Percentiles rank a stretch among this genome's conserved stretches.
These are phyloP conservation scores for Leptobrachium leishanense DNA, from an alignment of 2,113 vertebrate species.

Conservation along the genomic window DNA sequence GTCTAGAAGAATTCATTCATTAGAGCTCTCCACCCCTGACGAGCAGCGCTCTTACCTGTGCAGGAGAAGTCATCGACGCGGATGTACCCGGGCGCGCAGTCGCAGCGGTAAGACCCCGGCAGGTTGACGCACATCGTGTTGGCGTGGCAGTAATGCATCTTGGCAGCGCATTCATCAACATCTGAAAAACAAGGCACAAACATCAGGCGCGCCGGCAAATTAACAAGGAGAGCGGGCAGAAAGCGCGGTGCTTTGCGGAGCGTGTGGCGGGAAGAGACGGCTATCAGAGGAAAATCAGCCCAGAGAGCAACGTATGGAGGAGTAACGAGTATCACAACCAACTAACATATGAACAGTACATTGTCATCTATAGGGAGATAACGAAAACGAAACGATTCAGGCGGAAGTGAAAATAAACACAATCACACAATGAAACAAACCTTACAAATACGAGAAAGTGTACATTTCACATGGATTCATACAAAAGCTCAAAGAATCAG, in stretches of 20 bases:
- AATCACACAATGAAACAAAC: too few species aligned
- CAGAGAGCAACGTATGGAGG: too few species aligned
- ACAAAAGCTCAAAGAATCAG: too few species aligned
- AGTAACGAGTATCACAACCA: too few species aligned
- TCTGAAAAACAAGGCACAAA: constrained; percentile 68
- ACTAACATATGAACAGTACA: too few species aligned
- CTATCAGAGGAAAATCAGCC: too few species aligned
- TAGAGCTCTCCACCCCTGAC: background rate
- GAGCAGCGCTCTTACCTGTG: constrained; percentile 73
- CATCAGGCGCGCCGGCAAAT: constrained; percentile 8
- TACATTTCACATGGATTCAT: too few species aligned
- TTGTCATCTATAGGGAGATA: too few species aligned
- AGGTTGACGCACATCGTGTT: constrained; percentile 89
- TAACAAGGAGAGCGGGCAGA: background rate
- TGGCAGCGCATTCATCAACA: constrained; percentile 90
- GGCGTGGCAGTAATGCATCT: constrained; percentile 94
- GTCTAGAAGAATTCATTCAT: background rate
- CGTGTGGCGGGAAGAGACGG: too few species aligned
- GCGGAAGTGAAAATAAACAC: too few species aligned
- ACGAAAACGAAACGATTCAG: too few species aligned
- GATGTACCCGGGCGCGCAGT: constrained; percentile 84
- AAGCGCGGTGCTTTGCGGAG: background rate
- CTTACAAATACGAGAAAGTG: too few species aligned
- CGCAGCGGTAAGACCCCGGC: constrained; percentile 86
- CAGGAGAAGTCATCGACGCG: constrained; percentile 94